Evolutionary conservation across 2,888 invertebrate species (phyloP), one percentile per base, ranked within the genome.

Genomic region (Omphaloscelis lunosa): DNA sequence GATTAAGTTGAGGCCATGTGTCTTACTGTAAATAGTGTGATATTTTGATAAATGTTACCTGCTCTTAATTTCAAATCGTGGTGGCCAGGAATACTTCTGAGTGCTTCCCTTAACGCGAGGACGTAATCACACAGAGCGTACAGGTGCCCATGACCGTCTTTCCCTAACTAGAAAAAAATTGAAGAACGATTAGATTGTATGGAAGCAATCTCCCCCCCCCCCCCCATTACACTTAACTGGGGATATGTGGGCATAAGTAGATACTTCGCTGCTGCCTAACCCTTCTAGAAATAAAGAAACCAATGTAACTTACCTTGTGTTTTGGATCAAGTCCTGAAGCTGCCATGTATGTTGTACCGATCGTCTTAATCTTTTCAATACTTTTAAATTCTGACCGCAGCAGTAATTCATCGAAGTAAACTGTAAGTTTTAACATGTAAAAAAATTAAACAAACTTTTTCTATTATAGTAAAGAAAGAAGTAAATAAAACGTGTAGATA

Each of bases 301-400:
- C 34, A 41, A 48, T 65, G 17, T 27, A 15, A 41, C 17, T 17
- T 82, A 84, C 88, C 80, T 97, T 97, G 89, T 97, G 97, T 53
- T 97, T 97, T 0, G 98, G 98, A 94, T 99, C 98, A 7, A 99
- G 97, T 41, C 99, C 99, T 6, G 99, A 98, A 0, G 99, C 99
- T 0, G 99, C 99, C 99, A 99, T 99, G 91, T 99, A 99, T 20
- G 98, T 99, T 4, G 99, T 98, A 53, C 99, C 98, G 53, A 99
- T 99, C 0, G 99, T 99, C 95, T 99, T 99, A 79, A 99, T 99
- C 96, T 99, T 99, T 94, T 99, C 99, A 76, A 99, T 98, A 75
- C 98, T 97, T 69, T 98, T 97, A 94, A 99, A 99, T 51, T 98
- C 97, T 53, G 98, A 97, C 91, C 99, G 98, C 92, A 98, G 98